Base-by-base conservation (phyloP, 1,140 invertebrate genomes). In the Galleria mellonella region DNA sequence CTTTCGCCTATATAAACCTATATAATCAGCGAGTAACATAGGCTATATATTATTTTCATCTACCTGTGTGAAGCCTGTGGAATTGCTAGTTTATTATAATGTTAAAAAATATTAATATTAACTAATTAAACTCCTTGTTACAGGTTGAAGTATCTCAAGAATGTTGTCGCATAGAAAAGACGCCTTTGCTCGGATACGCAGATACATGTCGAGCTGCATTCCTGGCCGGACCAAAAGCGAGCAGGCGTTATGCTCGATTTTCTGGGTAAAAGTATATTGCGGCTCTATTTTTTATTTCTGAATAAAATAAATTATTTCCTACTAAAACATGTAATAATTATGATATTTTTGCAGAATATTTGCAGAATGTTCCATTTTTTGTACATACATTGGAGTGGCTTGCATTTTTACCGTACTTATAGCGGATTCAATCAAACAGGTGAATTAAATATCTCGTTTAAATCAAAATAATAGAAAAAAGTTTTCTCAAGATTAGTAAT, bases 321-420 rank as follows among this genome's bases (percentile, higher is more conserved):
- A 23, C 17, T 23, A 6, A 23, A 23, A 6, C 17, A 23, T 23
- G 6, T 23, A 23, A 23, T 23, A 23, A 23, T 23, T 6, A 3
- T 23, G 2, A 23, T 23, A 3, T 23, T 43, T 47, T 72, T 85
- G 51, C 72, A 92, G 90, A 47, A 72, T 88, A 52, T 89, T 91
- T 44, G 91, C 92, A 1, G 90, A 93, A 53, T 75, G 88, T 12
- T 87, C 90, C 2, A 61, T 93, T 11, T 84, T 90, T 42, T 86
- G 89, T 2, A 93, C 92, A 0, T 92, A 93, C 61, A 83, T 91
- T 43, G 90, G 92, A 5, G 92, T 92, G 2, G 88, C 90, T 42
- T 93, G 92, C 52, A 93, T 94, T 5, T 94, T 94, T 62, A 89
- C 94, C 6, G 91, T 94, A 1, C 91, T 94, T 58, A 90, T 94